Percentiles rank a stretch among this genome's conserved stretches.
Conservation (phyloP, 1,140 invertebrate species). For the Magallana ariakensis region DNA sequence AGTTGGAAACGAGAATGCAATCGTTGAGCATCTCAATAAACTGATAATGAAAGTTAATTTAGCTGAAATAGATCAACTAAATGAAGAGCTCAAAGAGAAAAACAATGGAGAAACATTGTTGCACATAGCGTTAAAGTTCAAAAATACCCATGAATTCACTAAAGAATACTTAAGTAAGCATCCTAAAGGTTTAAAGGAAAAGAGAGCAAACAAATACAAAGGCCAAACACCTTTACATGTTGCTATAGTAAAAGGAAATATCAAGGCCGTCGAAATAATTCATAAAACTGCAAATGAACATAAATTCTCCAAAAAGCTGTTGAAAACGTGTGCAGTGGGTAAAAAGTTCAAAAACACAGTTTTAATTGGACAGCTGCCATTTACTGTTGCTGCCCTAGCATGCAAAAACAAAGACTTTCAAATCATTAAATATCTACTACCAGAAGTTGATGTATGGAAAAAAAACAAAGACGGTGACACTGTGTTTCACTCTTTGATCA, state of each 20-base stretch:
- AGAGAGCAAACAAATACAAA: slow-evolving; percentile 53
- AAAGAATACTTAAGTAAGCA: slow-evolving; percentile 45
- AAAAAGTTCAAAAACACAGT: slow-evolving; percentile 63
- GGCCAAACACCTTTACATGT: slow-evolving; percentile 68
- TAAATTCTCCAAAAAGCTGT: slow-evolving; percentile 30
- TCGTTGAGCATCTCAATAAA: too few relatives aligned
- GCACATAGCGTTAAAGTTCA: slow-evolving; percentile 52
- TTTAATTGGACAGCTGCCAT: slow-evolving; percentile 68
- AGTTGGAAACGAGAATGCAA: too few relatives aligned
- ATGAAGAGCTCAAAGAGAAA: neutral
- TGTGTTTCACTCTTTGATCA: slow-evolving; percentile 66
- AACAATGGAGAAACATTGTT: slow-evolving; percentile 56
- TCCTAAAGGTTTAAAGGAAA: slow-evolving; percentile 48
- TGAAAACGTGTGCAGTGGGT: slow-evolving; percentile 56
- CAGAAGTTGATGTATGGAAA: slow-evolving; percentile 49
- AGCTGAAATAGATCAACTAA: neutral
- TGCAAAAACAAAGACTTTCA: slow-evolving; percentile 42
- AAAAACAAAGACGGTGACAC: slow-evolving; percentile 65
- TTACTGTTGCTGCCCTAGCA: slow-evolving; percentile 66
- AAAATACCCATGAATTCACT: slow-evolving; percentile 46
- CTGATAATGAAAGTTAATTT: neutral
- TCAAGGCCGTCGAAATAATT: slow-evolving; percentile 49
- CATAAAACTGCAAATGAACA: slow-evolving; percentile 2
- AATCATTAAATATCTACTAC: slow-evolving; percentile 56
- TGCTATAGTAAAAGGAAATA: slow-evolving; percentile 63